A percentile compares a stretch with the other conserved stretches of the same genome.
Evolutionary conservation across 2,797 vertebrate species (phyloP).

Genomic region (Cyclura pinguis): DNA sequence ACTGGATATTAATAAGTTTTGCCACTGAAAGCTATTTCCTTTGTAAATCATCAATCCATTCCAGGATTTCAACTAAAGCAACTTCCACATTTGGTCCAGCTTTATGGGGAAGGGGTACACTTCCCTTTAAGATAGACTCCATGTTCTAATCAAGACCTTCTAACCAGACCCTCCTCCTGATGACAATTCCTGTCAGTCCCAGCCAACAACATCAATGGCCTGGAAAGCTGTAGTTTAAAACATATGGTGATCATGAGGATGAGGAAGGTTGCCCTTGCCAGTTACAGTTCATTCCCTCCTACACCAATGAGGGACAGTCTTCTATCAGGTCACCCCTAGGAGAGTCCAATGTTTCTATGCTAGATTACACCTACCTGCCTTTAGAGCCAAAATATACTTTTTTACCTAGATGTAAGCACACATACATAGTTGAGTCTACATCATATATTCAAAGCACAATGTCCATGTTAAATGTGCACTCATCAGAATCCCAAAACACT

Average conservation of each 20-base stretch:
- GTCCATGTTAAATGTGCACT: background rate
- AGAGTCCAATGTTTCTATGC: background rate
- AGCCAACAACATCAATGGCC: background rate
- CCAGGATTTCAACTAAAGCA: no score
- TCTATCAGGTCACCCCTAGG: background rate
- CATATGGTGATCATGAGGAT: background rate
- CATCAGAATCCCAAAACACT: background rate
- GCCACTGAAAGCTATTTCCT: no score
- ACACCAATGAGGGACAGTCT: no score
- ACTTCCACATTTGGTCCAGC: no score
- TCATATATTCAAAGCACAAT: no score
- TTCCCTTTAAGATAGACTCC: background rate
- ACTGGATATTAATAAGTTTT: background rate
- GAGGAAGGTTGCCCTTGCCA: no score
- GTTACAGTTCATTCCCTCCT: background rate
- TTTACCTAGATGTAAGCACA: background rate
- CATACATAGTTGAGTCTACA: background rate
- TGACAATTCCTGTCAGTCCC: background rate
- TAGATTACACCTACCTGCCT: background rate
- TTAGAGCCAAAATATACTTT: background rate
- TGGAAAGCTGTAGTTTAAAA: background rate
- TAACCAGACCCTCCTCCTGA: background rate
- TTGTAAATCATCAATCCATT: no score
- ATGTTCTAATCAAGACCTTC: background rate
- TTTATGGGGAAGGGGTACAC: background rate